Evolutionary conservation across 2,797 vertebrate genomes (phyloP).

Genomic region (Carcharodon carcharias): DNA sequence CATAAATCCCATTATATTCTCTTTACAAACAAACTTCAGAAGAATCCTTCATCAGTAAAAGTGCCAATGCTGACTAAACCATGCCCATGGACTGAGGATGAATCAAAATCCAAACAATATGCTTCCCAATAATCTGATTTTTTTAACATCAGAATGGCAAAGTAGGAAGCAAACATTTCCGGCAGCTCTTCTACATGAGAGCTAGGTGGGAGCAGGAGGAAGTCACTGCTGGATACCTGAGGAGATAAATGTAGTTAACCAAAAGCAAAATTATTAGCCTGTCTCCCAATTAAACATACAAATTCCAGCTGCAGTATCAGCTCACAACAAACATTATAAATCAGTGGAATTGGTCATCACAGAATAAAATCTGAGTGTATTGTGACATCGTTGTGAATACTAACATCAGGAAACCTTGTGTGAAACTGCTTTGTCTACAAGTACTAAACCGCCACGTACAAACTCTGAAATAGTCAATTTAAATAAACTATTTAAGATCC

Average conservation of each 20-base stretch:
- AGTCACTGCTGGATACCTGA: neutral
- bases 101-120: neutral
- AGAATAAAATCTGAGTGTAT: neutral
- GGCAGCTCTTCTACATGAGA: neutral
- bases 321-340: neutral
- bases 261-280: neutral
- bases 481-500: neutral
- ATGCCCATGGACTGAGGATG: neutral
- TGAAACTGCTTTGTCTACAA: neutral
- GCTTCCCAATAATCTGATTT: neutral
- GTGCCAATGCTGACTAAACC: neutral
- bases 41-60: neutral
- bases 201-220: neutral
- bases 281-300: neutral
- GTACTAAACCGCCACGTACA: neutral
- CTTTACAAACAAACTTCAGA: neutral
- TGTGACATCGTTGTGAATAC: neutral
- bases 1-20: slow-evolving; percentile 20
- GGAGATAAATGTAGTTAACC: neutral
- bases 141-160: no score
- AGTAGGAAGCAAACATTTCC: neutral
- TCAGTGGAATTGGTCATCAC: neutral
- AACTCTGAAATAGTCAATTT: neutral
- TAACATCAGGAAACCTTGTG: neutral
- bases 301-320: no score